Conservation (phyloP, 2,113 vertebrate genomes). For the Stercorarius parasiticus region DNA sequence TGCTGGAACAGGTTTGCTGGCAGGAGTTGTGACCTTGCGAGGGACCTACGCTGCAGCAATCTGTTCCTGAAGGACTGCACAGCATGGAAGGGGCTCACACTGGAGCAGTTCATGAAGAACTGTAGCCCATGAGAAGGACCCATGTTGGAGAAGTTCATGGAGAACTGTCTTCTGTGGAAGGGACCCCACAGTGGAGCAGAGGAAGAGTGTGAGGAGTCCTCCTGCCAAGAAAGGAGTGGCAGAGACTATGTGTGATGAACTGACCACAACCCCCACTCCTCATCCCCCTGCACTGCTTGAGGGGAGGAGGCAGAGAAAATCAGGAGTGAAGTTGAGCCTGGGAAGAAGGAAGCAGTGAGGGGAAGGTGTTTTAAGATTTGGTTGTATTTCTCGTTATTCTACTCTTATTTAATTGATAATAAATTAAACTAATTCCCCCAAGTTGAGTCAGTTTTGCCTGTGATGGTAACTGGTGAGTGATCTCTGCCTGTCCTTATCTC, state of each 20-base stretch:
- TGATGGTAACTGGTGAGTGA: not conserved
- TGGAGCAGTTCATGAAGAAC: not conserved
- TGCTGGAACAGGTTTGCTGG: not conserved
- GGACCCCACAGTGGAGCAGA: not conserved
- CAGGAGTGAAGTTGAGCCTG: not conserved
- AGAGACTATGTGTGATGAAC: not conserved
- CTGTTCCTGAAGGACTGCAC: not conserved
- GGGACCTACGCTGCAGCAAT: not conserved
- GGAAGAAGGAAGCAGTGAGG: not conserved
- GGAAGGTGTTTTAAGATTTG: not conserved
- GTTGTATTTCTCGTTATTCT: not conserved
- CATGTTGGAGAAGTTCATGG: not conserved
- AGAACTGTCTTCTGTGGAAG: not conserved
- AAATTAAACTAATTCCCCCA: not conserved
- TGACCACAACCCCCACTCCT: not conserved
- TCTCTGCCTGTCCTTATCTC: not conserved
- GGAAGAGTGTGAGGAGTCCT: not conserved
- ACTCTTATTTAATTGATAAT: not conserved
- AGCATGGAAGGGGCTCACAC: not conserved
- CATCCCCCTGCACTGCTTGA: not conserved
- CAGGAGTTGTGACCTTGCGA: not conserved
- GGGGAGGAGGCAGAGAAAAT: not conserved
- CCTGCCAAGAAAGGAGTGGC: not conserved
- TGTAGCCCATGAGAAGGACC: not conserved
- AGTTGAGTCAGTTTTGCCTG: not conserved